Evolutionary conservation across 2,888 invertebrate genomes (phyloP).

Genomic region (Alloplasta piceator): DNA sequence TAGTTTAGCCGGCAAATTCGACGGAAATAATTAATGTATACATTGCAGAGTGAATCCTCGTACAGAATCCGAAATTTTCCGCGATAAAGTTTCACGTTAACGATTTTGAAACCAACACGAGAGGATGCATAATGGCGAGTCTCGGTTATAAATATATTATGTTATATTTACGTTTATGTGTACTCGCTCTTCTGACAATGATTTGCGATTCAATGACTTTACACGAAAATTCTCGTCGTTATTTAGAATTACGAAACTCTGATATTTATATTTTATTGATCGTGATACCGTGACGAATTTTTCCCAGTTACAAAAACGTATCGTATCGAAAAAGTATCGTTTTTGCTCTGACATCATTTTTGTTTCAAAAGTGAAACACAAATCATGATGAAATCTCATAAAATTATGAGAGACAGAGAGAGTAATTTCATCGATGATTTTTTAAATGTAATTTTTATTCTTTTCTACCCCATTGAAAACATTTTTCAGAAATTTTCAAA

Average conservation of each 20-base stretch:
- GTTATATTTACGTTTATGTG: too few species aligned
- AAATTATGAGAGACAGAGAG: too few species aligned
- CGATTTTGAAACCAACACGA: constrained; percentile 8
- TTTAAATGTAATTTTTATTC: too few species aligned
- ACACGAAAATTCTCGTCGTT: constrained; percentile 6
- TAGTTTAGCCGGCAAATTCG: constrained; percentile 60
- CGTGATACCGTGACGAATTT: not conserved
- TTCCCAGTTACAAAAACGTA: not conserved
- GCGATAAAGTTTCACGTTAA: constrained; percentile 50
- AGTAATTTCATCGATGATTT: too few species aligned
- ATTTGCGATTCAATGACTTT: constrained; percentile 9
- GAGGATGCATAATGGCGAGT: constrained; percentile 13
- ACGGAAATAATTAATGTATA: constrained; percentile 64
- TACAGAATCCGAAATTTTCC: constrained; percentile 33
- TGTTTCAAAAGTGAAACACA: too few species aligned
- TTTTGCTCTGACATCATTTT: too few species aligned
- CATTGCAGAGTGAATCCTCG: constrained; percentile 27
- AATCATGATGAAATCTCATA: too few species aligned
- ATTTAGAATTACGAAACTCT: constrained; percentile 9
- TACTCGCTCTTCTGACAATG: not conserved
- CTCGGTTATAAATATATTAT: not conserved
- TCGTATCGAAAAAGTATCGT: too few species aligned
- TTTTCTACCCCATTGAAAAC: too few species aligned
- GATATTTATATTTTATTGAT: not conserved
- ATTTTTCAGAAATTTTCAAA: too few species aligned